phyloP scores from a whole-genome alignment of 2,888 invertebrate genomes.

The Chydorus sphaericus region DNA sequence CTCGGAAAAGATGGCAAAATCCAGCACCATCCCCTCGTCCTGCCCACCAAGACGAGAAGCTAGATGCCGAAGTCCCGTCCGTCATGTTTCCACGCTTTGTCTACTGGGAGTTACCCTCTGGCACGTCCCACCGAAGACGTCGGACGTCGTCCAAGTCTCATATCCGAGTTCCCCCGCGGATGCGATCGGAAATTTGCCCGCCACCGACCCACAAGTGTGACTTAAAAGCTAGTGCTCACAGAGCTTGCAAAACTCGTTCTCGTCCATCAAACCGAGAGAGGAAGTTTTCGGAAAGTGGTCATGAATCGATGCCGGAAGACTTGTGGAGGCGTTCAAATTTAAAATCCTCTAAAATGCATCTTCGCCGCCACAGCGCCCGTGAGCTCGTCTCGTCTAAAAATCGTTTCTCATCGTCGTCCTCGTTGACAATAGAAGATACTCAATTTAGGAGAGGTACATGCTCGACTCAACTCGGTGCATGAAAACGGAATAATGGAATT shows the following conservation, averaged over 20 bases:
- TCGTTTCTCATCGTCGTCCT: slow-evolving; percentile 9
- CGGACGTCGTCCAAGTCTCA: not conserved
- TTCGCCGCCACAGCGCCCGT: not conserved
- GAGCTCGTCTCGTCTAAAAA: slow-evolving; percentile 8
- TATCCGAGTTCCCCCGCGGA: slow-evolving; percentile 3
- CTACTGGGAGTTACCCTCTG: not conserved
- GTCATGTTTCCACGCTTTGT: slow-evolving; percentile 4
- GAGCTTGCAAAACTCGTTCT: not conserved
- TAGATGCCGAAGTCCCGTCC: not conserved
- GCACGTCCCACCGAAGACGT: not conserved
- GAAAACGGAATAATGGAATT: no score
- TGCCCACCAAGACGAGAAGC: not conserved
- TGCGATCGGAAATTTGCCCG: slow-evolving; percentile 1
- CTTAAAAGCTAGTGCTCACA: not conserved
- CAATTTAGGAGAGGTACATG: not conserved
- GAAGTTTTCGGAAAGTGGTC: not conserved
- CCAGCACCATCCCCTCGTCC: not conserved
- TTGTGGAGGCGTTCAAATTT: not conserved
- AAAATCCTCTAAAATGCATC: not conserved
- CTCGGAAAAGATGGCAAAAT: not conserved
- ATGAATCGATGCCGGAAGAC: not conserved
- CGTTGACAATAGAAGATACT: not conserved
- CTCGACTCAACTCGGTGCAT: not conserved
- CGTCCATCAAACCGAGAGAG: not conserved
- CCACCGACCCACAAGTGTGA: slow-evolving; percentile 9